Evolutionary conservation across 2,888 invertebrate genomes (phyloP).

Genomic region (Eupithecia inturbata): DNA sequence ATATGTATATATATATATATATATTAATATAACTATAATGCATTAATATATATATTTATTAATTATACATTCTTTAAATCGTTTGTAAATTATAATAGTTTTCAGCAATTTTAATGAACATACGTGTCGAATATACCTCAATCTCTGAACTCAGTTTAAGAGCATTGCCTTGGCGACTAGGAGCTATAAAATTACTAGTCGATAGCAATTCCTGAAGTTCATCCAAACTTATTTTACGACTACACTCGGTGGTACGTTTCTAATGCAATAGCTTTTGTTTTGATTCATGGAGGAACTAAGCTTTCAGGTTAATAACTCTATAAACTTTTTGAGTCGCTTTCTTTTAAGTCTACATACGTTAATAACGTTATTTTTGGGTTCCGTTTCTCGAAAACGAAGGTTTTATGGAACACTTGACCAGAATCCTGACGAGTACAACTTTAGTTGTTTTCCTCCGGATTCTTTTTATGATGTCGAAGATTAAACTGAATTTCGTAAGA

Average conservation of each 20-base stretch:
- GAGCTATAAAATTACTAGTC: not conserved
- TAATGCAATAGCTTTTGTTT: slow-evolving; percentile 21
- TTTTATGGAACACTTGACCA: not conserved
- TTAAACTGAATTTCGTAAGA: not conserved
- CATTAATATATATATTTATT: no score
- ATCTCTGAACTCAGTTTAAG: not conserved
- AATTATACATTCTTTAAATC: no score
- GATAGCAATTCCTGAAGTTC: not conserved
- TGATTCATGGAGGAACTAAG: not conserved
- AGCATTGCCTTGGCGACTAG: not conserved
- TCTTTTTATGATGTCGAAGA: not conserved
- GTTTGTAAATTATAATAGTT: no score
- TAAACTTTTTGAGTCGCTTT: not conserved
- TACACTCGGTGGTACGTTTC: not conserved
- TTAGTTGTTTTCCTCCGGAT: not conserved
- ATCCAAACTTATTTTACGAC: slow-evolving; percentile 8
- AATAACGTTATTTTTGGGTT: not conserved
- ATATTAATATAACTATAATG: no score
- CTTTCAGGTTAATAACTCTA: slow-evolving; percentile 1
- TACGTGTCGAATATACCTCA: not conserved
- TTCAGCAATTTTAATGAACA: no score
- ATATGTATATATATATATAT: no score
- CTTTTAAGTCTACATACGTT: not conserved
- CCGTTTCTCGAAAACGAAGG: not conserved
- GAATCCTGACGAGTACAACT: not conserved